A percentile compares a stretch with the other conserved stretches of the same genome.
Evolutionary conservation across 2,888 invertebrate genomes (phyloP).

Genomic region (Didymodactylos carnosus): DNA sequence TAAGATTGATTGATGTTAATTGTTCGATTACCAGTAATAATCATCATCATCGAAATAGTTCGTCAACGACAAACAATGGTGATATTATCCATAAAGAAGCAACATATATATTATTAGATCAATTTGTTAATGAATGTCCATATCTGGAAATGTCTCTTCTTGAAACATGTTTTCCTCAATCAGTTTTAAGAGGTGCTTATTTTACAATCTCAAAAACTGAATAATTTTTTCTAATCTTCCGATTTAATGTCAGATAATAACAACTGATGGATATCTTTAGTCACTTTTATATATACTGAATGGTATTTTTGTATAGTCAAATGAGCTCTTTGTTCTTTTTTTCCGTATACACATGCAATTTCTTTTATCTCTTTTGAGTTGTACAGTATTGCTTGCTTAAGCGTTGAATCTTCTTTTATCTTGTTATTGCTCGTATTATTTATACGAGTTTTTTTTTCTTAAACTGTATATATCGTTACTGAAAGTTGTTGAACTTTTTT

Average conservation of each 20-base stretch:
- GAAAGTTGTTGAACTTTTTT: no score
- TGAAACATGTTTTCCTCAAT: conserved; percentile 96
- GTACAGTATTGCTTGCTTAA: no score
- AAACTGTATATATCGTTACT: no score
- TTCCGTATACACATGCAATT: no score
- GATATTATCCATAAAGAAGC: conserved; percentile 73
- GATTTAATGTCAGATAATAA: neutral
- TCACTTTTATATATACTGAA: neutral
- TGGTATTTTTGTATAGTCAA: no score
- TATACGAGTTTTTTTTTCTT: no score
- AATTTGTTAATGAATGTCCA: conserved; percentile 91
- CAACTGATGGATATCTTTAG: neutral
- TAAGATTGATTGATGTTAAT: conserved; percentile 9
- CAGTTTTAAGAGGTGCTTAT: conserved; percentile 86
- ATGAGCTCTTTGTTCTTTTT: no score
- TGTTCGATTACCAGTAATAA: conserved; percentile 22
- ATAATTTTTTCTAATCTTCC: neutral
- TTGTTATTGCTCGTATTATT: no score
- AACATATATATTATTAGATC: conserved; percentile 19
- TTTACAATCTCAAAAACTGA: conserved; percentile 44
- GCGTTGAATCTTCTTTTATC: no score
- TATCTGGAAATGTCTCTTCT: conserved; percentile 93
- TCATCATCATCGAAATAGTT: neutral
- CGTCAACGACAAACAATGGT: conserved; percentile 36
- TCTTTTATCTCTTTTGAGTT: no score